A percentile compares a stretch with the other conserved stretches of the same genome.
Conservation (phyloP, 2,888 invertebrate species). For the Sinodicranocentrus sp. region DNA sequence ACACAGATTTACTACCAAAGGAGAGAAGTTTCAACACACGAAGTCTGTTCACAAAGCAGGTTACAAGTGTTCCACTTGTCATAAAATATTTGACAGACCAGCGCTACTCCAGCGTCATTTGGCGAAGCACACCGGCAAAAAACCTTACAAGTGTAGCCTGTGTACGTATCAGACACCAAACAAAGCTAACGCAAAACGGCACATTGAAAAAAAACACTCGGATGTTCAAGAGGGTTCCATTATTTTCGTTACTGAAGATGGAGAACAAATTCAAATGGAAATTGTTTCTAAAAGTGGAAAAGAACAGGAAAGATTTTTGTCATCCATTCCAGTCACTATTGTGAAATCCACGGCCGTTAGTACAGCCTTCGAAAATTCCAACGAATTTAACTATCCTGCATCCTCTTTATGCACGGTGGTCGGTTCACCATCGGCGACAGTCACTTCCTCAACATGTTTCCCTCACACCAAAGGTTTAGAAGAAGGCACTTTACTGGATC, state of each 20-base stretch:
- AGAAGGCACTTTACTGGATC: too few relatives aligned
- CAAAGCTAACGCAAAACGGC: slow-evolving; percentile 79
- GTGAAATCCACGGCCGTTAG: slow-evolving; percentile 52
- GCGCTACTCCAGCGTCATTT: slow-evolving; percentile 79
- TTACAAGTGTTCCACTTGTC: slow-evolving; percentile 78
- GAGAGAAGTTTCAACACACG: slow-evolving; percentile 78
- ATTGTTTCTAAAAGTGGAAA: slow-evolving; percentile 18
- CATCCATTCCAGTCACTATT: background rate
- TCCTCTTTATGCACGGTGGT: background rate
- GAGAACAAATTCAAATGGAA: slow-evolving; percentile 60
- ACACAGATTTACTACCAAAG: slow-evolving; percentile 78
- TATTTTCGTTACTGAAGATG: slow-evolving; percentile 50
- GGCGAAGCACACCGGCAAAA: slow-evolving; percentile 79
- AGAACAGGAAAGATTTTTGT: background rate
- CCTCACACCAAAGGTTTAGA: background rate
- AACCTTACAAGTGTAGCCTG: slow-evolving; percentile 78
- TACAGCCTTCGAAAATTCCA: slow-evolving; percentile 43
- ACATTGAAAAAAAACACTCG: slow-evolving; percentile 76
- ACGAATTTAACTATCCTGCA: too few relatives aligned
- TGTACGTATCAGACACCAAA: slow-evolving; percentile 79
- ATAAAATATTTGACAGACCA: slow-evolving; percentile 79
- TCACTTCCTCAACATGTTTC: slow-evolving; percentile 28
- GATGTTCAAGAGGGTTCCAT: slow-evolving; percentile 54
- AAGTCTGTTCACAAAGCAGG: slow-evolving; percentile 78
- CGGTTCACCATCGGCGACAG: slow-evolving; percentile 8